Base-by-base conservation (phyloP, 2,888 invertebrate genomes). In the Hirtodrosophila cameraria region DNA sequence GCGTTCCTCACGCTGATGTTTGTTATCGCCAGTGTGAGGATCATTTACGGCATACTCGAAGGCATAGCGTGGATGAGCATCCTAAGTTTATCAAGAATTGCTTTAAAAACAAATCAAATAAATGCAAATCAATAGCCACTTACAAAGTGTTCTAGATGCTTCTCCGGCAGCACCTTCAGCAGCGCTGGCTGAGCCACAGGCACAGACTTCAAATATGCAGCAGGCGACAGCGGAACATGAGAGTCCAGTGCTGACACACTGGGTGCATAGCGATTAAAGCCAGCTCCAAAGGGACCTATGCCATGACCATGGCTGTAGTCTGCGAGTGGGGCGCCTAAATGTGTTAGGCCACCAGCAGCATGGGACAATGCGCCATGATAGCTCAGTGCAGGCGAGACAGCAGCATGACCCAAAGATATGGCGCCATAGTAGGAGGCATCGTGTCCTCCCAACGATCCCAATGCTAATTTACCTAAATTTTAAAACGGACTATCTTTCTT, bases 41-140 rank as follows among this genome's bases (percentile, higher is more conserved):
- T 95, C 95, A 85, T 95, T 93, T 7, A 95, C 95, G 53, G 92
- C 92, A 88, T 95, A 95, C 88, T 95, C 94, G 88, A 93, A 95
- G 11, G 94, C 94, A 89, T 95, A 95, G 50, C 93, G 92, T 7
- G 94, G 94, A 90, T 94, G 93, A 52, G 93, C 92, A 86, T 94
- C 93, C 94, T 94, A 89, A 2, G 2, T 0, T 16, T 1, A 7
- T 27, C 11, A 48, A 60, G 48, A 42, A 48, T 12, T 33, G 6
- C 12, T 18, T 8, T 8, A 6, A 23, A 16, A n/a, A n/a, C n/a
- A 7, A 2, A 3, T 1, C 0, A n/a, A 1, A 2, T 1, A 1
- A 11, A 4, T 0, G 0, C 1, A 6, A 2, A 1, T 11, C 3
- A n/a, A 0, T 6, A 0, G 0, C 8, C 8, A 28, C 93, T 93